Base-by-base conservation (phyloP, 1,140 invertebrate genomes). In the Linepithema humile region DNA sequence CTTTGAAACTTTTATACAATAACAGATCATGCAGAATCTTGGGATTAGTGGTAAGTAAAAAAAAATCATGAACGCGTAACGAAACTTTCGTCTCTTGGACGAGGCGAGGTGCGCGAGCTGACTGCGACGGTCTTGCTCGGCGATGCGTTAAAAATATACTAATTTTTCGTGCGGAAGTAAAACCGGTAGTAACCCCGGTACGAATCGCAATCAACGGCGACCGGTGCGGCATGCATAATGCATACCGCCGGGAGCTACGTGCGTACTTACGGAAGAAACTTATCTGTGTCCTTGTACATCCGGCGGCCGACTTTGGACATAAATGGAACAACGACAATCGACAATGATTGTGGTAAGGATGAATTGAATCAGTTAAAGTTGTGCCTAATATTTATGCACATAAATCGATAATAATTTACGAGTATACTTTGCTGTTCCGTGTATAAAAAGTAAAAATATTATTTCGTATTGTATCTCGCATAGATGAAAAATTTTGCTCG, bases 141-240 rank as follows among this genome's bases (percentile, higher is more conserved):
- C 72, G 82, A 74, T 83, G 59, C 59, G 59, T 83, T 60, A 77
- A 83, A 83, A 75, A 75, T 78, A 78, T 83, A 77, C 57, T 77
- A 83, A 83, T 77, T 77, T 75, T 83, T 77, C 26, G 38, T 83
- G 57, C 82, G 73, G 72, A 83, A 74, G 38, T 62, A 83, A 82
- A 73, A 55, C 17, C 59, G 72, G 59, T 60, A 59, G 65, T 73
- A 50, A 23, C 80, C 23, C 43, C 82, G n/a, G 75, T 84, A 82
- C 62, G 75, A 82, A 48, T 84, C 62, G 53, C 65, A 70, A 82
- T 67, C 60, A 67, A 75, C 59, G 26, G 35, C 74, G 73, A 80
- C 74, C 57, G 57, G 65, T 59, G 55, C 55, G 55, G 26, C 65
- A 84, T 82, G 83, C 83, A 84, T 82, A 70, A 84, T 84, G 55